Evolutionary conservation across 2,113 vertebrate genomes (phyloP).

Genomic region (Callocephalon fimbriatum): DNA sequence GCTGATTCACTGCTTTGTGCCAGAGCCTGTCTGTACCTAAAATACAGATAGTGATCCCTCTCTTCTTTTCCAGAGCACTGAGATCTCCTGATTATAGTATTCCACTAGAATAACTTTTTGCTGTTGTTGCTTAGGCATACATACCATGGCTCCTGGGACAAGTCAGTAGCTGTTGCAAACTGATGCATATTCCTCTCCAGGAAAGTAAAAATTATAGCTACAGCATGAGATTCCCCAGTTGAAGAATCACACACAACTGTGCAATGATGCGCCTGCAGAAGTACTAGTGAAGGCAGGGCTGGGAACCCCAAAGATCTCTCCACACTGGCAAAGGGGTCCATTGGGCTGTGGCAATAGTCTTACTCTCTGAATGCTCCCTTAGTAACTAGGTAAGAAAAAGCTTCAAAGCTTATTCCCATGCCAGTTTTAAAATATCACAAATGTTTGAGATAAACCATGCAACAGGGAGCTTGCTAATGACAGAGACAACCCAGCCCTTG

Average conservation of each 20-base stretch:
- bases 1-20: background rate
- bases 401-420: background rate
- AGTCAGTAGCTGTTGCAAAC: background rate
- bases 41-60: background rate
- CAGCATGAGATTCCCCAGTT: background rate
- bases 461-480: background rate
- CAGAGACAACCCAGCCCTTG: background rate
- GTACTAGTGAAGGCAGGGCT: background rate
- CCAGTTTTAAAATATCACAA: background rate
- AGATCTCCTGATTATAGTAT: background rate
- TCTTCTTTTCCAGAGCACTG: background rate
- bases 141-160: background rate
- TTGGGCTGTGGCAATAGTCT: background rate
- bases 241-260: background rate
- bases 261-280: rapidly evolving
- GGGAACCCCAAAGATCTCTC: background rate
- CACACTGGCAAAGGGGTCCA: background rate
- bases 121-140: background rate
- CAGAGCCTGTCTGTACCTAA: background rate
- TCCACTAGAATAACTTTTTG: background rate
- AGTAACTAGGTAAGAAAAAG: background rate
- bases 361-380: rapidly evolving
- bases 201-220: background rate
- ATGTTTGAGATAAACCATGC: background rate
- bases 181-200: background rate